Percentiles rank a stretch among this genome's conserved stretches.
Conservation (phyloP, 2,888 invertebrate genomes). For the Rhingia rostrata region DNA sequence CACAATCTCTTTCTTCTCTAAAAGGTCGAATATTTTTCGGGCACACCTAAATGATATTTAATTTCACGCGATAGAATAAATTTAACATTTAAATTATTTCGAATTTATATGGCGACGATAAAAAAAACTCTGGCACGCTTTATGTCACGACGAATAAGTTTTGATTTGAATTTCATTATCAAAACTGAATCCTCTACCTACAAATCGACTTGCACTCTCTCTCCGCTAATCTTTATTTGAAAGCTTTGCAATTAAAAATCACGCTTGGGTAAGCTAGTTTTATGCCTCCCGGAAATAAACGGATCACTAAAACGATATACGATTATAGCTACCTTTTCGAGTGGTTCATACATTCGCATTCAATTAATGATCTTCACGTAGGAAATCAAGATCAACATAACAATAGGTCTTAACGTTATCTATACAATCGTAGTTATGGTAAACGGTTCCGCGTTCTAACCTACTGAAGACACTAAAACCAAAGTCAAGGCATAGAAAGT, state of each 20-base stretch:
- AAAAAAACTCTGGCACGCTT: too few species aligned
- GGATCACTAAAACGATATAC: conserved; percentile 18
- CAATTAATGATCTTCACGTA: conserved; percentile 4
- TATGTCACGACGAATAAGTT: too few species aligned
- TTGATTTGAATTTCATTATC: too few species aligned
- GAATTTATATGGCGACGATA: too few species aligned
- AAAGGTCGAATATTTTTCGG: too few species aligned
- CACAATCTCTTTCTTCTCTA: too few species aligned
- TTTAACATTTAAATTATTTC: too few species aligned
- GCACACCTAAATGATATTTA: too few species aligned
- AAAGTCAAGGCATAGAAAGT: not conserved
- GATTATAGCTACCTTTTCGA: conserved; percentile 3
- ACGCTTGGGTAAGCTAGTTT: not conserved
- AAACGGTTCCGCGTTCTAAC: conserved; percentile 45
- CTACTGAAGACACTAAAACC: not conserved
- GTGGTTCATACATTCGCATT: conserved; percentile 16
- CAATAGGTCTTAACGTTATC: not conserved
- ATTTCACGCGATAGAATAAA: too few species aligned
- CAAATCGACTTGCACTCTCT: not conserved
- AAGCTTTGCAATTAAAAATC: conserved; percentile 3
- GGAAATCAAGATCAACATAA: not conserved
- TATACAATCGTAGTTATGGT: not conserved
- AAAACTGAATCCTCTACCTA: not conserved
- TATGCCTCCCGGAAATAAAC: conserved; percentile 11
- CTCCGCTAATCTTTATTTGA: too few species aligned